phyloP scores from a whole-genome alignment of 2,113 vertebrate species.

The Otis tarda region DNA sequence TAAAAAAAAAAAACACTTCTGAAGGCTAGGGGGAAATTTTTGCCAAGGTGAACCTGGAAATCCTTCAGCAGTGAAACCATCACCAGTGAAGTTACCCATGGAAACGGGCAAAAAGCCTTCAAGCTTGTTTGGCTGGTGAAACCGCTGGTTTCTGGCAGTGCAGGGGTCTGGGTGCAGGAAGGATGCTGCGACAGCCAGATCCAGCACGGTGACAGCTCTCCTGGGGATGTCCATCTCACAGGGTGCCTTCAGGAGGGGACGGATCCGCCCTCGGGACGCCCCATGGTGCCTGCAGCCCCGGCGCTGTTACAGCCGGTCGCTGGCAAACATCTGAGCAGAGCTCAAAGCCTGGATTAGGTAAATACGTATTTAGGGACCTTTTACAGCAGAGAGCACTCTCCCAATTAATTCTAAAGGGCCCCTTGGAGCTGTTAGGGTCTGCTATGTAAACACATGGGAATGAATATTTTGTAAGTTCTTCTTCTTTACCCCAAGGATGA shows the following conservation, averaged over 20 bases:
- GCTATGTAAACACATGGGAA: conserved; percentile 61
- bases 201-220: rapidly evolving
- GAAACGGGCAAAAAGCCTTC: background rate
- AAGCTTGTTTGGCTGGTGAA: background rate
- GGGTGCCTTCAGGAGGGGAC: background rate
- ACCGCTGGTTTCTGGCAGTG: no score
- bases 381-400: conserved; percentile 65
- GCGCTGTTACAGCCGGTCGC: background rate
- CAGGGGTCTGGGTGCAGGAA: background rate
- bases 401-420: conserved; percentile 62
- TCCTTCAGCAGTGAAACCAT: background rate
- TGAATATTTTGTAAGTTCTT: conserved; percentile 20
- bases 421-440: conserved; percentile 59
- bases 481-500: conserved; percentile 43
- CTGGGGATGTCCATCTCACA: background rate
- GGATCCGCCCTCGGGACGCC: rapidly evolving
- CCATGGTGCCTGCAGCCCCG: rapidly evolving
- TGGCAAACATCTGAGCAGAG: background rate
- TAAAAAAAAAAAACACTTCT: background rate
- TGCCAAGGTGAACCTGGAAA: background rate
- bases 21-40: background rate
- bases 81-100: rapidly evolving
- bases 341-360: conserved; percentile 56
- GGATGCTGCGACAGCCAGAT: background rate
- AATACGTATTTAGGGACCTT: conserved; percentile 69